Base-by-base conservation (phyloP, 2,113 vertebrate genomes). In the Brachyhypopomus occidentalis region DNA sequence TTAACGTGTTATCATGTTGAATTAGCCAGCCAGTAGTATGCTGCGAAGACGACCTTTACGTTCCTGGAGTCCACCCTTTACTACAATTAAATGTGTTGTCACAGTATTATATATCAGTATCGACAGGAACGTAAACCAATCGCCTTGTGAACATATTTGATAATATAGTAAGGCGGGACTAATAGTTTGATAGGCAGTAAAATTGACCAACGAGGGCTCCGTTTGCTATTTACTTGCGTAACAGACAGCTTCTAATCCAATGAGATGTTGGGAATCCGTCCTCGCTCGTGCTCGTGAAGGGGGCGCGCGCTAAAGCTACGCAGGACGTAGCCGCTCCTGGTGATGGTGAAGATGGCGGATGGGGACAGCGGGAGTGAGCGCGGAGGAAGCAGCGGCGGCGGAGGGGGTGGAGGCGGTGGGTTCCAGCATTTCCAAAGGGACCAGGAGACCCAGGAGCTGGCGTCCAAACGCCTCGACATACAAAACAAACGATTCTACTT, bases 401-500 rank as follows among this genome's bases (percentile, higher is more conserved):
- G 88, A 11, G 90, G 90, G 1, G 92, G 91, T 0, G 88, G 90
- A 0, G 88, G 94, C 48, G 78, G 92, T 23, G 92, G 93, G 58
- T 94, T 93, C 63, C 92, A 92, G 87, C 93, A 93, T 56, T 93
- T 93, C 84, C 93, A 94, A 80, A 91, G 94, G 81, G 94, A 96
- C 81, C 90, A 95, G 67, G 95, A 96, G 92, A 96, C 95, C 82
- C 96, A 96, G 88, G 95, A 96, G 88, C 88, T 97, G 90, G 96
- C 96, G 0, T 96, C 96, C 14, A 97, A 97, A 90, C 93, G 96
- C 20, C 78, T 96, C 90, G 95, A 96, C 92, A 96, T 96, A 88
- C 96, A 96, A 91, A 96, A 96, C 88, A 96, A 96, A 90, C 96
- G 95, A 81, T 96, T 96, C 91, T 96, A 96, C 84, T 90, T 96